A percentile compares a stretch with the other conserved stretches of the same genome.
Evolutionary conservation across 2,888 invertebrate species (phyloP).

Genomic region (Caenorhabditis doughertyi): DNA sequence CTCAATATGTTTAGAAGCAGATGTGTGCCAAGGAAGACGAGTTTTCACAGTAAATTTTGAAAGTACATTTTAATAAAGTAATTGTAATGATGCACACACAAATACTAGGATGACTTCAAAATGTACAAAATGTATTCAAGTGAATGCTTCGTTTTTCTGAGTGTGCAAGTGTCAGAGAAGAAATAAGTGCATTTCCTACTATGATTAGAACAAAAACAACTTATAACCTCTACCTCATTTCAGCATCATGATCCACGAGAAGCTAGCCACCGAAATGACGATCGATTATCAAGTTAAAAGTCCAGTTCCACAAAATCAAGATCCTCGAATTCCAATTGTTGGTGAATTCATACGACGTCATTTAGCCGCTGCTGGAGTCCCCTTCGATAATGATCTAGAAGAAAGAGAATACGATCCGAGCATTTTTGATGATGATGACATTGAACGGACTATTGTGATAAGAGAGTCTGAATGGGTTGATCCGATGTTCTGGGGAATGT

Average conservation of each 20-base stretch:
- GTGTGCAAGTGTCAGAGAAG: too few relatives aligned
- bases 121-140: too few relatives aligned
- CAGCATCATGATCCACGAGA: constrained; percentile 15
- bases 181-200: too few relatives aligned
- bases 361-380: constrained; percentile 13
- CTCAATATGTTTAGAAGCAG: too few relatives aligned
- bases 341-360: constrained; percentile 30
- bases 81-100: too few relatives aligned
- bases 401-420: constrained; percentile 12
- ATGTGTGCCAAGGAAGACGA: neutral
- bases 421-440: constrained; percentile 30
- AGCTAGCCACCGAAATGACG: neutral
- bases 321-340: constrained; percentile 19
- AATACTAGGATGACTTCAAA: too few relatives aligned
- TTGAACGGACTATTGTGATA: constrained; percentile 14
- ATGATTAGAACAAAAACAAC: too few relatives aligned
- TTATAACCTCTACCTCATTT: too few relatives aligned
- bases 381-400: neutral
- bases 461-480: constrained; percentile 52
- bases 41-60: neutral
- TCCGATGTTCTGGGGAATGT: constrained; percentile 63
- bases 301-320: neutral
- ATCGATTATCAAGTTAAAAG: constrained; percentile 2
- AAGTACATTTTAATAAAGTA: too few relatives aligned
- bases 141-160: too few relatives aligned